A percentile compares a stretch with the other conserved stretches of the same genome.
Conservation (phyloP, 2,113 vertebrate genomes). For the Aspidoscelis tigris region DNA sequence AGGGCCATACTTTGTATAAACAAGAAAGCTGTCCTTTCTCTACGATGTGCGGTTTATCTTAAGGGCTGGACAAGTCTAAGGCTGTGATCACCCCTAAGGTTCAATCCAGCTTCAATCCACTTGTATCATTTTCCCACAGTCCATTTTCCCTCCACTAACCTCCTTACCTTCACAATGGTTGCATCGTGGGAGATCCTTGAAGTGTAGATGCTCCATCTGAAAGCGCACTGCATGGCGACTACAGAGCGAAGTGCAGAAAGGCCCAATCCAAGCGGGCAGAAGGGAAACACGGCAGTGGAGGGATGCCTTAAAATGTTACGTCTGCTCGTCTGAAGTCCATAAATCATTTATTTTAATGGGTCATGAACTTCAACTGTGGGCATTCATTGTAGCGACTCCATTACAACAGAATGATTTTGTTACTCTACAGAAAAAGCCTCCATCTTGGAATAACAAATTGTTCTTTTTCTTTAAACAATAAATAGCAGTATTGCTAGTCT, state of each 20-base stretch:
- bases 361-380: conserved; percentile 59
- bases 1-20: no score
- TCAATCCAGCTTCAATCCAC: no score
- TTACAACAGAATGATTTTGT: conserved; percentile 59
- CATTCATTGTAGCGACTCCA: conserved; percentile 57
- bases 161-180: background rate
- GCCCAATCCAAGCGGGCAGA: background rate
- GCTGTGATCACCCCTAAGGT: no score
- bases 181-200: background rate
- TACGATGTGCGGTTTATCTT: no score
- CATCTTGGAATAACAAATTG: conserved; percentile 60
- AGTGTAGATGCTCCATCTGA: no score
- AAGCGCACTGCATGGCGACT: no score
- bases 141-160: background rate
- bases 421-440: conserved; percentile 59
- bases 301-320: background rate
- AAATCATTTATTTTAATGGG: conserved; percentile 51
- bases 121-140: no score
- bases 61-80: no score
- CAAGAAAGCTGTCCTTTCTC: no score
- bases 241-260: no score
- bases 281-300: conserved; percentile 13
- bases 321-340: conserved; percentile 36
- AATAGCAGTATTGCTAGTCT: conserved; percentile 40
- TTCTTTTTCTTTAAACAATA: conserved; percentile 47